These are phyloP conservation scores for Eumaeus atala DNA, from an alignment of 1,140 invertebrate species.

Conservation along the genomic window DNA sequence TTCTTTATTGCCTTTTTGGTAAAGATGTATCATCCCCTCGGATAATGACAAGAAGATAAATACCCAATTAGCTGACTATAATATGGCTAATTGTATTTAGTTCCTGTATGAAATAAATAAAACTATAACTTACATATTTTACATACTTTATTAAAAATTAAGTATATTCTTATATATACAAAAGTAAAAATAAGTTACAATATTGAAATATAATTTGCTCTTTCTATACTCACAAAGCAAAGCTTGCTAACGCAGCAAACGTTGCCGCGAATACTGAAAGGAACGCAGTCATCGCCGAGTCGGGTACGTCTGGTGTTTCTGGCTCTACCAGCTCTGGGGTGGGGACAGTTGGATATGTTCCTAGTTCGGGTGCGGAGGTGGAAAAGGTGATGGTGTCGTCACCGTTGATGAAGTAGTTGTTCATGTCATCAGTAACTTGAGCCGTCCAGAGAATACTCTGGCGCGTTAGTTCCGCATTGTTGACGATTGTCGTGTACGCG, in stretches of 20 bases:
- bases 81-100: too few species aligned
- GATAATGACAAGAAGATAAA: too few species aligned
- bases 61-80: too few species aligned
- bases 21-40: too few species aligned
- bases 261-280: neutral
- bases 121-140: too few species aligned
- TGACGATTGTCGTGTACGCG: neutral
- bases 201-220: neutral
- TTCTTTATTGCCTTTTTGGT: too few species aligned
- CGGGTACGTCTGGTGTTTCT: neutral
- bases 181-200: neutral
- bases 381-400: slow-evolving; percentile 20
- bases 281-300: neutral
- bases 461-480: slow-evolving; percentile 23
- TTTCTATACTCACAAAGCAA: neutral
- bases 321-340: slow-evolving; percentile 12
- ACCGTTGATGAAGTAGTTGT: slow-evolving; percentile 38
- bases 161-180: neutral
- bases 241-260: slow-evolving; percentile 1
- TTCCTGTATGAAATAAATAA: too few species aligned
- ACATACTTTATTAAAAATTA: too few species aligned
- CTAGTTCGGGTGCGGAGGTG: slow-evolving; percentile 11
- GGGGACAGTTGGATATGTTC: slow-evolving; percentile 23
- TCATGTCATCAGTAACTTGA: slow-evolving; percentile 31
- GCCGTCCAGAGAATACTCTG: slow-evolving; percentile 31